A percentile compares a stretch with the other conserved stretches of the same genome.
Conservation (phyloP, 2,113 vertebrate genomes). For the Sinosuthora webbiana region DNA sequence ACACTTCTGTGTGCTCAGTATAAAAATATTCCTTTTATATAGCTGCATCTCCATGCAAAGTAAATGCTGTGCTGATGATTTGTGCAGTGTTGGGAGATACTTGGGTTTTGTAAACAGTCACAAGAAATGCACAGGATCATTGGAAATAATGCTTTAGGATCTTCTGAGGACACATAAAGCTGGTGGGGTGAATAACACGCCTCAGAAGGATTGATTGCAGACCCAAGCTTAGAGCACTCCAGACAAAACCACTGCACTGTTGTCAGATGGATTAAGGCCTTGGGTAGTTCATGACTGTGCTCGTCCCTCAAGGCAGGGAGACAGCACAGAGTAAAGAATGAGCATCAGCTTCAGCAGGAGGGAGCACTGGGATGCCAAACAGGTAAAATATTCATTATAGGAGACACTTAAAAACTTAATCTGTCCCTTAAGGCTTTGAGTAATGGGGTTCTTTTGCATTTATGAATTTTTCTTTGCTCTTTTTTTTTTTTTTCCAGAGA, state of each 20-base stretch:
- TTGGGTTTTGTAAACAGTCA: neutral
- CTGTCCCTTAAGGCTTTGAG: neutral
- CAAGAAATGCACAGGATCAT: neutral
- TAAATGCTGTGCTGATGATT: neutral
- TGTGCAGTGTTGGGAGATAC: neutral
- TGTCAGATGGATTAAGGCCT: neutral
- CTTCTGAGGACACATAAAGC: neutral
- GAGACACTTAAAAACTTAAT: neutral
- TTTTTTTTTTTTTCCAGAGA: conserved; percentile 82
- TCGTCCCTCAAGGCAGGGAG: neutral
- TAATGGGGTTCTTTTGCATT: neutral
- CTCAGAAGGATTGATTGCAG: neutral
- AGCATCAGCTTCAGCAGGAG: neutral
- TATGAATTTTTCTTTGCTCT: neutral
- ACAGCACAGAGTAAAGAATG: neutral
- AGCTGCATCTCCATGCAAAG: neutral
- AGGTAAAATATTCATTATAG: neutral
- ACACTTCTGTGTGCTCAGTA: neutral
- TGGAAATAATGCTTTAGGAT: neutral
- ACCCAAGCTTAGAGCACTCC: neutral
- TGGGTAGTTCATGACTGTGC: neutral
- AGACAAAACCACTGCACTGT: neutral
- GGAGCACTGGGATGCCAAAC: neutral
- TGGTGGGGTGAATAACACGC: neutral
- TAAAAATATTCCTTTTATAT: neutral